Evolutionary conservation across 2,888 invertebrate species (phyloP).

Genomic region (Acanthosoma haemorrhoidale): DNA sequence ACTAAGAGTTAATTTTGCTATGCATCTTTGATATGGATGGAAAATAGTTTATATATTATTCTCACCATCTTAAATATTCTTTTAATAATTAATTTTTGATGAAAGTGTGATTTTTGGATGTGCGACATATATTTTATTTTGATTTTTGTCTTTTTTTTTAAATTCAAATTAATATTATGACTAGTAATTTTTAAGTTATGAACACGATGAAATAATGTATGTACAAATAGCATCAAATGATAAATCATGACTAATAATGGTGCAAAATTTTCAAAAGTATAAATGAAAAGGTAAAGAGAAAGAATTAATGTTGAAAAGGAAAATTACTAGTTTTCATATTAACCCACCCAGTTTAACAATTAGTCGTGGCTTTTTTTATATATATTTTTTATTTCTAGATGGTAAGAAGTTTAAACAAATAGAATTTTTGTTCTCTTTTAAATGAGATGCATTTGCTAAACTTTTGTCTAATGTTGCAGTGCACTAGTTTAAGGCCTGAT

Average conservation of each 20-base stretch:
- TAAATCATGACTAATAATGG: not conserved
- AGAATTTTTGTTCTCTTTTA: not conserved
- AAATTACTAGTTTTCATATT: not conserved
- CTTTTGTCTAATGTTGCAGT: slow-evolving; percentile 15
- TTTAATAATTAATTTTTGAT: slow-evolving; percentile 1
- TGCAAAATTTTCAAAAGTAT: not conserved
- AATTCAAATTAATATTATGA: slow-evolving; percentile 9
- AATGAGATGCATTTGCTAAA: slow-evolving; percentile 23
- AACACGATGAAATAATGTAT: not conserved
- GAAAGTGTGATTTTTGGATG: slow-evolving; percentile 2
- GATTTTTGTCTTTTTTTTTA: slow-evolving; percentile 2
- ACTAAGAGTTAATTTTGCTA: slow-evolving; percentile 31
- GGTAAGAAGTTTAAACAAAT: slow-evolving; percentile 12
- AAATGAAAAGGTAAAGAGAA: slow-evolving; percentile 14
- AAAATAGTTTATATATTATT: slow-evolving; percentile 26
- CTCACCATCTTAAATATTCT: slow-evolving; percentile 22
- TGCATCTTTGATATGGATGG: slow-evolving; percentile 36
- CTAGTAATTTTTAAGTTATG: slow-evolving; percentile 9
- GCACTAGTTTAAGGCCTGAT: slow-evolving; percentile 29
- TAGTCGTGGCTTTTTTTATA: not conserved
- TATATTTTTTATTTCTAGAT: not conserved
- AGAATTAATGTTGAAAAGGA: not conserved
- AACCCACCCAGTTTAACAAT: not conserved
- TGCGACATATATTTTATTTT: not conserved
- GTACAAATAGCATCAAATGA: not conserved